Percentiles rank a stretch among this genome's conserved stretches.
Evolutionary conservation across 2,797 vertebrate genomes (phyloP).

Genomic region (Anableps anableps): DNA sequence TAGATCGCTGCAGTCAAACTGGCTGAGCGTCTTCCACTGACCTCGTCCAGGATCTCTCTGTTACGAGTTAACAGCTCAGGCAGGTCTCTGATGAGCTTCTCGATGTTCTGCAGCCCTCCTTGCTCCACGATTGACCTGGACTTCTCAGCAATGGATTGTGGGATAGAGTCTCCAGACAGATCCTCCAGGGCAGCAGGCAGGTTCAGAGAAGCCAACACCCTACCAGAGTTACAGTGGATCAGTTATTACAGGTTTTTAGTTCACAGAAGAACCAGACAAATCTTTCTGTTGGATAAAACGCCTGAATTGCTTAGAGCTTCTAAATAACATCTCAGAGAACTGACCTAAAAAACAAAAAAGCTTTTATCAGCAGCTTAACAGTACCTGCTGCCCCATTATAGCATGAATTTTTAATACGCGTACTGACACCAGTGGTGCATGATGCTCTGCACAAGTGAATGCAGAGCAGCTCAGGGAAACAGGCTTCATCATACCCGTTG

Average conservation of each 20-base stretch:
- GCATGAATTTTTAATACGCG: conserved; percentile 37
- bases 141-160: conserved; percentile 95
- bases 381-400: conserved; percentile 3
- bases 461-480: conserved; percentile 24
- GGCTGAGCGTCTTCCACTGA: conserved; percentile 39
- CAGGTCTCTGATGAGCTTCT: conserved; percentile 94
- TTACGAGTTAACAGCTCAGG: conserved; percentile 96
- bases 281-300: conserved; percentile 1
- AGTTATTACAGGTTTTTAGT: background rate
- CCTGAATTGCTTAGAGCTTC: background rate
- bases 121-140: conserved; percentile 89
- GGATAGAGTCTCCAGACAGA: conserved; percentile 93
- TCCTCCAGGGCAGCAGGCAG: conserved; percentile 98
- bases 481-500: conserved; percentile 86
- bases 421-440: conserved; percentile 6
- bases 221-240: conserved; percentile 56
- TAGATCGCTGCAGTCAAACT: background rate
- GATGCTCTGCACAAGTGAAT: conserved; percentile 12
- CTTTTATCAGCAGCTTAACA: conserved; percentile 31
- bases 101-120: conserved; percentile 94
- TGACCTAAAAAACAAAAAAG: conserved; percentile 11
- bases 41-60: conserved; percentile 96
- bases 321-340: background rate
- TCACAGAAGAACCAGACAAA: background rate
- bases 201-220: conserved; percentile 96